Percentiles rank a stretch among this genome's conserved stretches.
Evolutionary conservation across 1,140 invertebrate species (phyloP).

Genomic region (Lepidurus apus): DNA sequence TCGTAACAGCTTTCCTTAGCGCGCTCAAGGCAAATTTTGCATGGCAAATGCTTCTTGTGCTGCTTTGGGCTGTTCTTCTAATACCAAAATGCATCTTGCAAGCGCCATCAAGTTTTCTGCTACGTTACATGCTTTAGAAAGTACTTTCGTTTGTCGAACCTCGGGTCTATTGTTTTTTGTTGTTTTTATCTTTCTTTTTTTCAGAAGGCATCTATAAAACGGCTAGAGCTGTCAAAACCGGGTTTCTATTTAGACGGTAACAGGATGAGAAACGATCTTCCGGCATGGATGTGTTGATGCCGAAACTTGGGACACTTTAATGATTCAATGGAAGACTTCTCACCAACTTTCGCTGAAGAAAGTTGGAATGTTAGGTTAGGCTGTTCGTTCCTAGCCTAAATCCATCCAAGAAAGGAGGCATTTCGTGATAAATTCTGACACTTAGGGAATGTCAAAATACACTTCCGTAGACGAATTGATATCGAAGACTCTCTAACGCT

Average conservation of each 20-base stretch:
- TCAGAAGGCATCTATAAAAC: background rate
- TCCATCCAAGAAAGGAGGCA: too few relatives aligned
- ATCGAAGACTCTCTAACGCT: too few relatives aligned
- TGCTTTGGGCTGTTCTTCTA: background rate
- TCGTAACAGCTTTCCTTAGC: constrained; percentile 22
- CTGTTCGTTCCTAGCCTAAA: too few relatives aligned
- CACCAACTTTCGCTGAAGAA: background rate
- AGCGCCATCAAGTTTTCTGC: constrained; percentile 18
- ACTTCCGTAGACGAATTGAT: too few relatives aligned
- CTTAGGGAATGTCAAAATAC: too few relatives aligned
- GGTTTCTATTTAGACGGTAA: background rate
- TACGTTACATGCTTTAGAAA: background rate
- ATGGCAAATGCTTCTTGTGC: background rate
- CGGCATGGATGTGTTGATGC: constrained; percentile 9
- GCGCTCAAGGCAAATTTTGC: constrained; percentile 16
- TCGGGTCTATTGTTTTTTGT: background rate
- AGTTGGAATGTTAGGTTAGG: too few relatives aligned
- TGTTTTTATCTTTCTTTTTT: background rate
- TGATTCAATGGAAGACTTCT: background rate
- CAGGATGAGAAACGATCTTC: background rate
- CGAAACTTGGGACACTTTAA: background rate
- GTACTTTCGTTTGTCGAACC: background rate
- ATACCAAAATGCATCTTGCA: background rate
- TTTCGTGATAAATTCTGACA: too few relatives aligned
- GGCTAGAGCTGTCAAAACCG: constrained; percentile 3